phyloP scores from a whole-genome alignment of 2,113 vertebrate species.

The Hydrolagus affinis region DNA sequence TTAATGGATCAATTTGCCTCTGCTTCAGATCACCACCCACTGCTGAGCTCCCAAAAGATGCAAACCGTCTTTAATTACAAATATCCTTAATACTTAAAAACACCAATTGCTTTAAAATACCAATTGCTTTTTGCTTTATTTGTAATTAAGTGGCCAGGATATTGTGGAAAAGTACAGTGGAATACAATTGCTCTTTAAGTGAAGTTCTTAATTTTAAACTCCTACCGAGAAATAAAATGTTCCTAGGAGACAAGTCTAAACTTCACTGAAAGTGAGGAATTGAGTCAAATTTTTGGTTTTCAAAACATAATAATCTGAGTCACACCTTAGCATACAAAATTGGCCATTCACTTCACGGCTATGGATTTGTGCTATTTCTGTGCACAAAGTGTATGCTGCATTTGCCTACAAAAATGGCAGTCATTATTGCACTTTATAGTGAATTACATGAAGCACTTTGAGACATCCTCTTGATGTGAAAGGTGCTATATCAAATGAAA shows the following conservation, averaged over 20 bases:
- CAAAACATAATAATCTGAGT: too few species aligned
- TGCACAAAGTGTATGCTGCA: too few species aligned
- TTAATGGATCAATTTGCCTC: neutral
- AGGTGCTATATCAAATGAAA: too few species aligned
- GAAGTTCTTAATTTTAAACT: neutral
- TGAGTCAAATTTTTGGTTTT: too few species aligned
- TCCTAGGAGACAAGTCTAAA: neutral
- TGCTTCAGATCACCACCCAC: neutral
- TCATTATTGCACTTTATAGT: too few species aligned
- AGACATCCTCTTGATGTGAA: too few species aligned
- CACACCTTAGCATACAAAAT: too few species aligned
- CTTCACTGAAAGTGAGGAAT: neutral
- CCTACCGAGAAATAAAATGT: neutral
- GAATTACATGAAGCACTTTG: too few species aligned
- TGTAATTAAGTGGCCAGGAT: neutral
- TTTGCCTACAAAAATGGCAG: too few species aligned
- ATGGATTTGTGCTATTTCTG: too few species aligned
- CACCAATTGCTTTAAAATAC: neutral
- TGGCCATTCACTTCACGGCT: too few species aligned
- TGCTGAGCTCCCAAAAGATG: neutral
- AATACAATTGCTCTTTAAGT: neutral
- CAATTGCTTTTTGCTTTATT: neutral
- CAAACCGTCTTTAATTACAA: neutral
- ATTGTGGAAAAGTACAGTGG: too few species aligned
- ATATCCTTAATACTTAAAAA: constrained; percentile 4